Base-by-base conservation (phyloP, 2,888 invertebrate species). In the Neoitamus cyanurus region DNA sequence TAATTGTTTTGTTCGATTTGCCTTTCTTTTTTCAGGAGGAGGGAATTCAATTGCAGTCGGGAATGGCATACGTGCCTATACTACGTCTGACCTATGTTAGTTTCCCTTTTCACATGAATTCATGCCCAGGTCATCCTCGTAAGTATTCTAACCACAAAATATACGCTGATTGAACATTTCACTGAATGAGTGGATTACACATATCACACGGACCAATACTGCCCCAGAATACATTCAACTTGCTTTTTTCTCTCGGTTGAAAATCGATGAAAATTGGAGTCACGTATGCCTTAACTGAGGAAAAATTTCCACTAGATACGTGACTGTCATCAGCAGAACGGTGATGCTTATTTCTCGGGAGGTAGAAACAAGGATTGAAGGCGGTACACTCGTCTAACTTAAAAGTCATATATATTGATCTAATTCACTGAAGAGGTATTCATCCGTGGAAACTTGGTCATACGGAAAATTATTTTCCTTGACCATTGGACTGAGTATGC, bases 271-370 rank as follows among this genome's bases (percentile, higher is more conserved):
- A 75, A 75, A 75, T 42, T 75, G 37, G 42, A 75, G 75, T 75
- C 75, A 75, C 75, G 75, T 75, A 37, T 75, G 37, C 75, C 75
- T 75, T 75, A 75, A 75, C 75, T 75, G 75, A 75, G 75, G 75
- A 75, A 75, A n/a, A 75, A 75, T 75, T 75, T 75, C 75, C 75
- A 75, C 75, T 75, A 75, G 42, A 37, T 75, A 75, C 75, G 75
- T 75, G 75, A 75, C 75, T 75, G 75, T 75, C 75, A 75, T 75
- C 75, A 75, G 42, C 75, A 75, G 75, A 75, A 42, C 42, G 37
- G 75, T 20, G 42, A 20, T 28, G 37, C 42, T 42, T 75, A 75
- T 25, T 75, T 25, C 75, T 42, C 25, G 20, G 42, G 25, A 58
- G 25, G 25, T 58, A 75, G 75, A 75, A 75, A 46, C 75, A 37